Base-by-base conservation (phyloP, 2,113 vertebrate species). In the Zingel zingel region DNA sequence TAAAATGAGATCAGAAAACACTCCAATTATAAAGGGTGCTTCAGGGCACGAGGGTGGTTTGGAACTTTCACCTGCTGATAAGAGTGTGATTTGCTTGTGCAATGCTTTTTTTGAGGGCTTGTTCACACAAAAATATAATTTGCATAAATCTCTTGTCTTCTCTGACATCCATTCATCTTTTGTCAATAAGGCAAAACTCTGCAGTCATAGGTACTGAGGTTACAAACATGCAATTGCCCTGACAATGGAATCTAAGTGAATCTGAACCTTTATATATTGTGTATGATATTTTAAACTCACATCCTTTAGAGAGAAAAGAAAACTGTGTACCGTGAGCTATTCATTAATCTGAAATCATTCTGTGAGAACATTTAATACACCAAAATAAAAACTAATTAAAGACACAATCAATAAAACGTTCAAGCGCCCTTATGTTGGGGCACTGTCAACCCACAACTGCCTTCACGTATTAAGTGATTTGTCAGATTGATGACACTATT, bases 361-460 rank as follows among this genome's bases (percentile, higher is more conserved):
- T 65, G 47, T 73, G 30, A 58, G 12, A 72, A 59, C 25, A 58
- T 64, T 68, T 76, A 56, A 88, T 79, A 33, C 9, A 66, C 3
- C 48, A 30, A 33, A 21, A 80, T 81, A 45, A 79, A 77, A 90
- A 68, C 47, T 72, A 19, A 83, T 91, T 78, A 81, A 82, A 77
- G 62, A 68, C 45, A 15, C 27, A 59, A 78, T 79, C 0, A 30
- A 83, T 83, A 72, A 83, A 75, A 74, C 25, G 56, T 71, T 5
- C 21, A 72, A 61, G 57, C 33, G 1, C 21, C 23, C 36, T 48
- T 53, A 63, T 65, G 73, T 19, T 74, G 39, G 65, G 39, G 39
- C 12, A 27, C 63, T 21, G 25, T 74, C 23, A 81, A 61, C 43
- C 47, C 47, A 59, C 15, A 54, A 77, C 72, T 16, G 36, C 56